These are phyloP conservation scores for Oryzaephilus surinamensis DNA, from an alignment of 1,140 invertebrate species.

Conservation along the genomic window DNA sequence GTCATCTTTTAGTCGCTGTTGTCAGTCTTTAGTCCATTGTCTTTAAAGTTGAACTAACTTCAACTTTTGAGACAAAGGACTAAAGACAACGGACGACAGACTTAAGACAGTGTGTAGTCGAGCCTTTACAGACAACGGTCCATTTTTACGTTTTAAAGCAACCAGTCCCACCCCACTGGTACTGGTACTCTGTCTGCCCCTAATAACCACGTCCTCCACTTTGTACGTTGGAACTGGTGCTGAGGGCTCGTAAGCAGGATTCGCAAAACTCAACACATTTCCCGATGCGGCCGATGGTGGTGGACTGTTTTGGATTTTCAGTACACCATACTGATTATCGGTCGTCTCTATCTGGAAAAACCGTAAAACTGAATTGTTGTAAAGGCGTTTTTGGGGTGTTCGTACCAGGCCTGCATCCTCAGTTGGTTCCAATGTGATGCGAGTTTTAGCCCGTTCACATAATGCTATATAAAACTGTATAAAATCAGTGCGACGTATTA, in stretches of 20 bases:
- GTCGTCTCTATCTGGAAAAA: constrained; percentile 42
- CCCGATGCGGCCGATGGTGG: constrained; percentile 29
- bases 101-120: no score
- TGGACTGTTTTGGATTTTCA: constrained; percentile 46
- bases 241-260: constrained; percentile 66
- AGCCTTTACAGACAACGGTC: no score
- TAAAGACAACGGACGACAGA: constrained; percentile 4
- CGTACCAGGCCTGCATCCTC: constrained; percentile 67
- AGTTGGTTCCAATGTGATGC: constrained; percentile 62
- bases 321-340: constrained; percentile 47
- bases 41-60: constrained; percentile 4
- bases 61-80: not conserved
- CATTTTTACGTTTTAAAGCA: constrained; percentile 52
- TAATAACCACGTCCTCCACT: constrained; percentile 69
- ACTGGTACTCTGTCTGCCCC: constrained; percentile 43
- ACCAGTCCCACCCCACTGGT: constrained; percentile 33
- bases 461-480: constrained; percentile 71
- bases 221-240: constrained; percentile 59
- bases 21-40: no score
- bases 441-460: constrained; percentile 58
- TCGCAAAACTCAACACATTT: constrained; percentile 59
- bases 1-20: no score
- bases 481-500: constrained; percentile 67
- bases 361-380: constrained; percentile 2
- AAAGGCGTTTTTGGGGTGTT: no score